Evolutionary conservation across 2,113 vertebrate genomes (phyloP).

Genomic region (Romanogobio albipinnatus): DNA sequence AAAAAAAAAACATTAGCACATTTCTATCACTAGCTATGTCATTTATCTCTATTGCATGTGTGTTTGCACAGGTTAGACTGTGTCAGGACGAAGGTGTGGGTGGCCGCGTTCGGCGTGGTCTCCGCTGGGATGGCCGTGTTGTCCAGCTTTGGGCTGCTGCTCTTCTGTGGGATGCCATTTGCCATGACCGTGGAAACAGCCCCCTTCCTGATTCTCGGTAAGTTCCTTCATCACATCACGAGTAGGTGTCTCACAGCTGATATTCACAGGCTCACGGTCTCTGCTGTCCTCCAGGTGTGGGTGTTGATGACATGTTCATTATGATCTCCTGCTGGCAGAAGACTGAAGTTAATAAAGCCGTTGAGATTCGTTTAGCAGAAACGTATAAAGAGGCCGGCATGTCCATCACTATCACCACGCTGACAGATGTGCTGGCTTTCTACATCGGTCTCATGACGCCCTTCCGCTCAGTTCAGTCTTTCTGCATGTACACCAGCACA

Average conservation of each 20-base stretch:
- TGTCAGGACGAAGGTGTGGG: slow-evolving; percentile 64
- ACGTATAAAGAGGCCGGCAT: slow-evolving; percentile 76
- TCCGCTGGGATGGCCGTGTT: slow-evolving; percentile 73
- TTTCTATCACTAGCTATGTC: neutral
- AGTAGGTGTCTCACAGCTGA: neutral
- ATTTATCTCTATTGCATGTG: slow-evolving; percentile 5
- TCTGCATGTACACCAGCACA: slow-evolving; percentile 79
- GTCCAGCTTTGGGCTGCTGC: slow-evolving; percentile 75
- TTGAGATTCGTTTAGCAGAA: slow-evolving; percentile 63
- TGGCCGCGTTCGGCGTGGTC: slow-evolving; percentile 67
- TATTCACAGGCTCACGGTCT: neutral
- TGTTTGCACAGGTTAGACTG: slow-evolving; percentile 63
- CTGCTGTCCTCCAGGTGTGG: slow-evolving; percentile 68
- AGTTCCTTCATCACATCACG: neutral
- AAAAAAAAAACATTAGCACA: neutral
- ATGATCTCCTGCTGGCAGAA: slow-evolving; percentile 80
- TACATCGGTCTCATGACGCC: slow-evolving; percentile 77
- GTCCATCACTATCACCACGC: slow-evolving; percentile 81
- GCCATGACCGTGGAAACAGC: slow-evolving; percentile 73
- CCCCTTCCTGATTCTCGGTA: slow-evolving; percentile 80
- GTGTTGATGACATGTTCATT: slow-evolving; percentile 83
- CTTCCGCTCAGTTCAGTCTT: slow-evolving; percentile 74
- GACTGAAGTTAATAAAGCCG: slow-evolving; percentile 56
- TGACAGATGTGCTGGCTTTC: slow-evolving; percentile 79
- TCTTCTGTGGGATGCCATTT: slow-evolving; percentile 74